phyloP scores from a whole-genome alignment of 2,888 invertebrate species.

The Drosophila emarginata region DNA sequence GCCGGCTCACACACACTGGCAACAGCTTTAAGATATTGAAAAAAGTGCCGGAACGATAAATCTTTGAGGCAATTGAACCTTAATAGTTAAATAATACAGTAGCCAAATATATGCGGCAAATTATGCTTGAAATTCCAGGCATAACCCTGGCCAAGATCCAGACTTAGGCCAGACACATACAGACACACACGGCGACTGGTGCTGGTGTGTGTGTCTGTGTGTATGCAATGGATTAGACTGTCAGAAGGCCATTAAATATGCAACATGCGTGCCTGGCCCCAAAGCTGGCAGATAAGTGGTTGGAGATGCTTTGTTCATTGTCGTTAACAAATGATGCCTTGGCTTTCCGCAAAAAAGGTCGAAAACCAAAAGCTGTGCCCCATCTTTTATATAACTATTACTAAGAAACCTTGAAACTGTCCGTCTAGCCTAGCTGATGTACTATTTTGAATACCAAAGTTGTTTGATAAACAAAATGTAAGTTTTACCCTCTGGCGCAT shows the following conservation, averaged over 20 bases:
- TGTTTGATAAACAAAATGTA: background rate
- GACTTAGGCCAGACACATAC: slow-evolving; percentile 15
- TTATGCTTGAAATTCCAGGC: slow-evolving; percentile 72
- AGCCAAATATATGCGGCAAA: slow-evolving; percentile 64
- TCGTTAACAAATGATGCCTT: slow-evolving; percentile 18
- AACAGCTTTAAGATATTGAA: slow-evolving; percentile 49
- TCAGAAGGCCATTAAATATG: slow-evolving; percentile 68
- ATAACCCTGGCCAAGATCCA: slow-evolving; percentile 52
- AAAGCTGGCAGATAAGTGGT: slow-evolving; percentile 22
- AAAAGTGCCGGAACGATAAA: slow-evolving; percentile 50
- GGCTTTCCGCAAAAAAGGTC: background rate
- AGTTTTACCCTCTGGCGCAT: too few species aligned
- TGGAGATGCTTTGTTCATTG: slow-evolving; percentile 5
- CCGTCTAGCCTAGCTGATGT: background rate
- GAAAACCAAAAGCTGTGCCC: background rate
- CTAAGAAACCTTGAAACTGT: background rate
- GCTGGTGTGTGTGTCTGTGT: slow-evolving; percentile 24
- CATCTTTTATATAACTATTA: background rate
- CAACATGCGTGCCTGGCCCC: slow-evolving; percentile 58
- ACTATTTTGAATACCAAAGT: background rate
- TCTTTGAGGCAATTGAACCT: slow-evolving; percentile 71
- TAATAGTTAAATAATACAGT: slow-evolving; percentile 75
- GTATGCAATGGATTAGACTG: slow-evolving; percentile 47
- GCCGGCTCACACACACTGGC: background rate
- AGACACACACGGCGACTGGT: slow-evolving; percentile 5